Conservation (phyloP, 2,888 invertebrate species). For the Patella pellucida region DNA sequence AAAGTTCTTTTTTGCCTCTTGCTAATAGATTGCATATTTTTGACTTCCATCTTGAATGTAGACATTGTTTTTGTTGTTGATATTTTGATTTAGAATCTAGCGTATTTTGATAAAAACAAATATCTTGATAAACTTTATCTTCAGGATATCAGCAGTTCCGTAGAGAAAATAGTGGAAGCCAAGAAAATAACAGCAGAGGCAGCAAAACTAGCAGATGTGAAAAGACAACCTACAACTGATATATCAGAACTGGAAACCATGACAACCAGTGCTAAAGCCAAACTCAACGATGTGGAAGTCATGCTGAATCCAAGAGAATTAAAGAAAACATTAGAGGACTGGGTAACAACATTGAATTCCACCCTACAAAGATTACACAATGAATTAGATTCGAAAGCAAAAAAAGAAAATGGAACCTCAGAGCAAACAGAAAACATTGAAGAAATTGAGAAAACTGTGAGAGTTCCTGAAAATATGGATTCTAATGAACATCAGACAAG, state of each 20-base stretch:
- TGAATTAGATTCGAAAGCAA: constrained; percentile 21
- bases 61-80: too few relatives aligned
- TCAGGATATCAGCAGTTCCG: too few relatives aligned
- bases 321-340: constrained; percentile 38
- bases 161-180: not conserved
- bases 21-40: too few relatives aligned
- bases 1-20: too few relatives aligned
- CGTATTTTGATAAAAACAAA: too few relatives aligned
- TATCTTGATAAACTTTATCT: too few relatives aligned
- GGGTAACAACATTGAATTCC: constrained; percentile 47
- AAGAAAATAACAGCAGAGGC: not conserved
- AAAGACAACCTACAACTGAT: constrained; percentile 26
- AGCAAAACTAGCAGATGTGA: not conserved
- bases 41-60: too few relatives aligned
- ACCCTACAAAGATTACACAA: constrained; percentile 42
- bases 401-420: constrained; percentile 2
- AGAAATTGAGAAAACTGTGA: not conserved
- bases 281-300: constrained; percentile 37
- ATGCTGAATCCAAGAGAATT: constrained; percentile 37
- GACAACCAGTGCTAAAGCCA: constrained; percentile 34
- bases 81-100: too few relatives aligned
- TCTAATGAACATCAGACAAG: too few relatives aligned
- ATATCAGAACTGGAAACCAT: constrained; percentile 35
- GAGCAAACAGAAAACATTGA: not conserved
- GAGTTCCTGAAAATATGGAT: too few relatives aligned